Conservation (phyloP, 2,888 invertebrate species). For the Agonum fuliginosum region DNA sequence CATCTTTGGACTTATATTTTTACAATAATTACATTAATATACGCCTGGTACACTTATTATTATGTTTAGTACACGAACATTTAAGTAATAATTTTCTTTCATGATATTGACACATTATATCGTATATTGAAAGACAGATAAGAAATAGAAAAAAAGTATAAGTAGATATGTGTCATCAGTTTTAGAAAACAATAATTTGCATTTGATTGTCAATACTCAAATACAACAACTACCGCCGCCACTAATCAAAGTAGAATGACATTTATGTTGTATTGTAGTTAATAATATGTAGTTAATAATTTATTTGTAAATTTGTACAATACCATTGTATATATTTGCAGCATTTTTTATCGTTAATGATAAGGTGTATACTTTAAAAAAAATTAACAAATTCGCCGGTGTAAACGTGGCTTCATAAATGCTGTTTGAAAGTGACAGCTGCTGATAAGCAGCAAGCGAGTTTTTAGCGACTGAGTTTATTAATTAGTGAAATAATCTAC, state of each 20-base stretch:
- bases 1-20: conserved; percentile 25
- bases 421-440: conserved; percentile 48
- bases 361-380: not conserved
- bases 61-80: conserved; percentile 51
- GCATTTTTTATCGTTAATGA: no score
- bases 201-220: conserved; percentile 1
- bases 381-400: no score
- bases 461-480: conserved; percentile 8
- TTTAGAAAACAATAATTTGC: not conserved
- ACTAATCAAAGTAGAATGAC: not conserved
- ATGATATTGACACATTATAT: conserved; percentile 3
- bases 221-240: not conserved
- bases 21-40: not conserved
- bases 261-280: not conserved
- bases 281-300: no score
- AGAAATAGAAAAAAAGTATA: not conserved
- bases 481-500: conserved; percentile 28
- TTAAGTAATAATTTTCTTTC: conserved; percentile 53
- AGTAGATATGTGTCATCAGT: not conserved
- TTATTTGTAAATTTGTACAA: no score
- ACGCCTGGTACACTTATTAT: not conserved
- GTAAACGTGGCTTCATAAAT: not conserved
- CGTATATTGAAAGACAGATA: conserved; percentile 2
- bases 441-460: not conserved
- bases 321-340: no score